Evolutionary conservation across 2,113 vertebrate genomes (phyloP), one percentile per base, ranked within the genome.

Genomic region (Stercorarius parasiticus): DNA sequence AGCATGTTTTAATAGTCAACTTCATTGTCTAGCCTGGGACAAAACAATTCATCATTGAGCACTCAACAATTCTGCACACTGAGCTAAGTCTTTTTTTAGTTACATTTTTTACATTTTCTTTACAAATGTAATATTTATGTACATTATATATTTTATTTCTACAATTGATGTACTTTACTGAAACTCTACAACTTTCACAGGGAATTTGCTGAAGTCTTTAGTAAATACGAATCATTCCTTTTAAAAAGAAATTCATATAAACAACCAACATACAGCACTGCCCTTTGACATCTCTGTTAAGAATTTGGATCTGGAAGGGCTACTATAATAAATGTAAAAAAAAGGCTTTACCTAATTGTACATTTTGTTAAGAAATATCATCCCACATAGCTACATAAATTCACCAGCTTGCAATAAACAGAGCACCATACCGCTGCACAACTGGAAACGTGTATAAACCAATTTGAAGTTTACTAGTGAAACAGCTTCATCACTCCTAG

Each of bases 71-170:
- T 96, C 74, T 88, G 92, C 97, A 98, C 97, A 97, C 91, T 66
- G 76, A 97, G 87, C 97, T 96, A 97, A 65, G 84, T 91, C 32
- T 93, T 98, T 86, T 96, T 97, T 89, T 98, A 98, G 98, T 98
- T 98, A 98, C 97, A 98, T 96, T 98, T 97, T 98, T 98, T 98
- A 98, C 98, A 98, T 96, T 98, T 97, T 98, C 96, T 98, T 98
- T 98, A 98, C 98, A 98, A 98, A 98, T 96, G 96, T 98, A 97
- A 97, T 88, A 95, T 56, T 92, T 98, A 97, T 98, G 94, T 98
- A 98, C 98, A 98, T 90, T 97, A 98, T 98, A 97, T 95, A 97
- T 97, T 97, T 97, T 88, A 93, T 98, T 97, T 97, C 98, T 98
- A 98, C 97, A 98, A 65, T 34, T 95, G 76, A 85, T 96, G 87